Evolutionary conservation across 2,113 vertebrate species (phyloP).

Genomic region (Ginglymostoma cirratum): DNA sequence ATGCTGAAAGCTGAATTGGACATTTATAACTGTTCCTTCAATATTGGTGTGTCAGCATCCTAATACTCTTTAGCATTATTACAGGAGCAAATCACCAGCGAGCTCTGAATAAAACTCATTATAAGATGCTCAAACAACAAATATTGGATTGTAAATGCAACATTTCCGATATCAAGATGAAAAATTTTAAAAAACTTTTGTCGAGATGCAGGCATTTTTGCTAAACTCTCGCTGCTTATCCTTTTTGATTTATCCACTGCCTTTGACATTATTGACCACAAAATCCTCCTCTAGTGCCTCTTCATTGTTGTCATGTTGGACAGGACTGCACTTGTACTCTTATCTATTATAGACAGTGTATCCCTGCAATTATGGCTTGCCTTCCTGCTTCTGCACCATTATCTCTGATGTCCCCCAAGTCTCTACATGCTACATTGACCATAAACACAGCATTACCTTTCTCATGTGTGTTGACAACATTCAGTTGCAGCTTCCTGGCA

Average conservation of each 20-base stretch:
- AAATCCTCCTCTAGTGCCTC: background rate
- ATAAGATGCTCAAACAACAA: background rate
- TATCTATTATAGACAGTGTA: background rate
- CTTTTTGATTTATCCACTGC: too few species aligned
- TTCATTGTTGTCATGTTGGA: background rate
- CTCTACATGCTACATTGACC: background rate
- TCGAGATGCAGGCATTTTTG: background rate
- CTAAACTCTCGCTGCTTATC: background rate
- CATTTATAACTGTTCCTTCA: background rate
- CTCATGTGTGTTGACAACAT: background rate
- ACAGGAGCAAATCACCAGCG: background rate
- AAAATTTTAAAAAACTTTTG: background rate
- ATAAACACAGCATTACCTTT: background rate
- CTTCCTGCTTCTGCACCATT: background rate
- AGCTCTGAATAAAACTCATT: background rate
- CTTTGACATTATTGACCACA: background rate
- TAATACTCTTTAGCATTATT: background rate
- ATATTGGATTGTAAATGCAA: background rate
- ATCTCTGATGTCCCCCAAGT: background rate
- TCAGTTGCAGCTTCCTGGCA: background rate
- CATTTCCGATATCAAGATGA: background rate
- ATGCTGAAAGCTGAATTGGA: background rate
- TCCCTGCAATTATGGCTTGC: background rate
- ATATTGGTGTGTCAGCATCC: background rate
- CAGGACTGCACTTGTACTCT: background rate